Conservation (phyloP, 2,113 vertebrate genomes). For the Eurystomus gularis region DNA sequence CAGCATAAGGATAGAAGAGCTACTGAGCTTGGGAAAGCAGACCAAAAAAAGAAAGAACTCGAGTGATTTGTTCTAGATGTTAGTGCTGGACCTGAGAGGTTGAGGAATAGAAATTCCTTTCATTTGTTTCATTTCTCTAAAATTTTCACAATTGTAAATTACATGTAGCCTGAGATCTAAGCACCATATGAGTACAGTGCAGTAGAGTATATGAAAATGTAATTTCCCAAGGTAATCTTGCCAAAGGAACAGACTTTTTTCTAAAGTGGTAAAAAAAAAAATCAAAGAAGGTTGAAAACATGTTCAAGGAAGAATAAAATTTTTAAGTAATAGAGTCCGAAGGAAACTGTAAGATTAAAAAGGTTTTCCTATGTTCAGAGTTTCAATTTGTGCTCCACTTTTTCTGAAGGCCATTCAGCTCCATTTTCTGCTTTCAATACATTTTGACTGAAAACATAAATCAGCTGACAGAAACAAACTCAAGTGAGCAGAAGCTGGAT, state of each 20-base stretch:
- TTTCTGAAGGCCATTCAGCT: not conserved
- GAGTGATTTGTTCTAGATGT: not conserved
- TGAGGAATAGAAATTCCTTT: not conserved
- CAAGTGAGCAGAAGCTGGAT: not conserved
- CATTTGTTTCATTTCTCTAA: not conserved
- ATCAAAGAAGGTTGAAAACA: not conserved
- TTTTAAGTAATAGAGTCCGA: not conserved
- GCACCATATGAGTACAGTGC: not conserved
- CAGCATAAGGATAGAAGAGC: not conserved
- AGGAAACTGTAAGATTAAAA: not conserved
- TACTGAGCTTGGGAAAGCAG: not conserved
- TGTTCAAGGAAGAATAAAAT: not conserved
- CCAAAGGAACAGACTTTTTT: not conserved
- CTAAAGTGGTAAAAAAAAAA: not conserved
- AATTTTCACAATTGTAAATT: not conserved
- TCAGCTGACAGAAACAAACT: conserved; percentile 33
- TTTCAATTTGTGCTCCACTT: not conserved
- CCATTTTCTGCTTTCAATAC: conserved; percentile 4
- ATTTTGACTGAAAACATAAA: conserved; percentile 23
- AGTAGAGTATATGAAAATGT: not conserved
- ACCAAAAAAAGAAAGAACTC: not conserved
- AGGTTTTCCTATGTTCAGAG: not conserved
- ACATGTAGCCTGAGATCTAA: not conserved
- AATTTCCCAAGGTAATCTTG: not conserved
- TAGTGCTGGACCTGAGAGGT: not conserved